Conservation (phyloP, 2,888 invertebrate genomes). For the Saturnia pavonia region DNA sequence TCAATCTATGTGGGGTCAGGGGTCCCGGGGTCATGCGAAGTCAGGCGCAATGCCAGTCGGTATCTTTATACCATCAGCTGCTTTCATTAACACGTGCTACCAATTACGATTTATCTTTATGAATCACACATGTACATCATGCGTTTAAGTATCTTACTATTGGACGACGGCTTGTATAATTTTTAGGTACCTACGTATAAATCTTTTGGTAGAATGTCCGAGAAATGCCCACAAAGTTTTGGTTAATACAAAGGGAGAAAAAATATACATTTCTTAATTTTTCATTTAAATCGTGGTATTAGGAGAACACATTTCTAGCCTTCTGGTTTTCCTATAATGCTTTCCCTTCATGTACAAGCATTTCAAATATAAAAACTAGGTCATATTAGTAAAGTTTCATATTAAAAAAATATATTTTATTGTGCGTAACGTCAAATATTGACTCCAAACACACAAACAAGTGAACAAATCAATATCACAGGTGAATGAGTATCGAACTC, state of each 20-base stretch:
- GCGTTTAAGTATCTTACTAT: background rate
- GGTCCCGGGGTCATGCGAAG: conserved; percentile 36
- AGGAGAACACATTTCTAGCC: background rate
- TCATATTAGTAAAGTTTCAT: background rate
- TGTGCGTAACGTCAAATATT: conserved; percentile 36
- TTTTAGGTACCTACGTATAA: background rate
- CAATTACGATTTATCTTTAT: conserved; percentile 29
- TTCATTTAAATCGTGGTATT: background rate
- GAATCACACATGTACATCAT: conserved; percentile 15
- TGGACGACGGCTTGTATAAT: background rate
- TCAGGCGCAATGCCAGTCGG: conserved; percentile 41
- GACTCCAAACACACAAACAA: conserved; percentile 52
- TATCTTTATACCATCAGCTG: conserved; percentile 58
- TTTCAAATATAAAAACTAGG: background rate
- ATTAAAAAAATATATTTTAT: conserved; percentile 15
- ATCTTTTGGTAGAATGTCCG: background rate
- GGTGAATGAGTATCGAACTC: conserved; percentile 55
- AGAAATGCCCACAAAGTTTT: background rate
- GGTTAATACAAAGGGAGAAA: background rate
- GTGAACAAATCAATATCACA: conserved; percentile 68
- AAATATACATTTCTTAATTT: background rate
- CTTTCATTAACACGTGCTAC: conserved; percentile 52
- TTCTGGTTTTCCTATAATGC: background rate
- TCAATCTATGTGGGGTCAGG: background rate
- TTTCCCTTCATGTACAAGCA: no score